phyloP scores from a whole-genome alignment of 1,140 invertebrate genomes.

The Ylistrum balloti region DNA sequence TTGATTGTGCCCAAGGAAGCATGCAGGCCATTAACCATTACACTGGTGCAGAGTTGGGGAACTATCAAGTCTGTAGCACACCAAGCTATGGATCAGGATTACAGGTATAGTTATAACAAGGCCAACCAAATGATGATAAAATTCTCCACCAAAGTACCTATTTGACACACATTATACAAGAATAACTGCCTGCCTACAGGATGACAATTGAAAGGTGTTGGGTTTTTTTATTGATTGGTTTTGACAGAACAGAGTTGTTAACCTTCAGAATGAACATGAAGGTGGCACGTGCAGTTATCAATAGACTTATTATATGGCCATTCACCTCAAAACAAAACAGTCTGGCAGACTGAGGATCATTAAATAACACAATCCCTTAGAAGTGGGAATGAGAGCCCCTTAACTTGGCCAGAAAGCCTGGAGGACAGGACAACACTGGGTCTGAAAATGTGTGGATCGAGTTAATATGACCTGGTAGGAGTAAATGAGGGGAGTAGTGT shows the following conservation, averaged over 20 bases:
- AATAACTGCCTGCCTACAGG: not conserved
- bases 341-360: not conserved
- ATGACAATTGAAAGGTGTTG: not conserved
- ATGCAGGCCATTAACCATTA: not conserved
- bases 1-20: not conserved
- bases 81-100: not conserved
- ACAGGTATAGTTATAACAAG: no score
- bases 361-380: not conserved
- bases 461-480: not conserved
- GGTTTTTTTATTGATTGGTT: not conserved
- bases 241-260: not conserved
- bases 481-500: not conserved
- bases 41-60: not conserved
- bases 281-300: not conserved
- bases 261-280: not conserved
- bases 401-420: not conserved
- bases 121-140: no score
- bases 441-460: not conserved
- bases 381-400: not conserved
- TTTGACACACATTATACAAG: not conserved
- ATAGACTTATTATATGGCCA: not conserved
- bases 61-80: not conserved
- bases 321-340: not conserved
- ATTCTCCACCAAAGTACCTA: no score
- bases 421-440: not conserved